Evolutionary conservation across 2,113 vertebrate genomes (phyloP).

Genomic region (Lathamus discolor): DNA sequence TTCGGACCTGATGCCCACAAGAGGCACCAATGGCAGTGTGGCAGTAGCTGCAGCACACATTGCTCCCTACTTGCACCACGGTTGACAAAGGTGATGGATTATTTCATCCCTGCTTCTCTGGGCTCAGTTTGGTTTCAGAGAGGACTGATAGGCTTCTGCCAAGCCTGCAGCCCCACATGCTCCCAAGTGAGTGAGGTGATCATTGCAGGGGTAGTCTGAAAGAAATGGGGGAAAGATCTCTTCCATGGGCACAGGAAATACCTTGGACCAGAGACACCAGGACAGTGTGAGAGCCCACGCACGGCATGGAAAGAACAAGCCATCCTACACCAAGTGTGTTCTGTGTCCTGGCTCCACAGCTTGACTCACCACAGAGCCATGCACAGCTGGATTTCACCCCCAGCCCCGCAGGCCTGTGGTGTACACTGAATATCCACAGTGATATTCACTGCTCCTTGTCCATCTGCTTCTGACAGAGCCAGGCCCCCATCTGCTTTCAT

Average conservation of each 20-base stretch:
- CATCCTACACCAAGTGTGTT: not conserved
- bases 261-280: not conserved
- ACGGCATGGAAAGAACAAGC: not conserved
- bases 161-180: not conserved
- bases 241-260: not conserved
- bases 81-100: not conserved
- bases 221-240: not conserved
- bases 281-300: not conserved
- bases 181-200: not conserved
- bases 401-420: not conserved
- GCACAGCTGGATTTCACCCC: constrained; percentile 1
- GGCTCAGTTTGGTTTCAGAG: not conserved
- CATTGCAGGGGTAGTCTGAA: not conserved
- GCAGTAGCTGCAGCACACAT: not conserved
- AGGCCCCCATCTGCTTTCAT: not conserved
- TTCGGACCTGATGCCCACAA: not conserved
- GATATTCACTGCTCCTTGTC: not conserved
- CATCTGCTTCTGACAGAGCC: not conserved
- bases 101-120: not conserved
- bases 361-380: constrained; percentile 26
- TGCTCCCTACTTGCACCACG: not conserved
- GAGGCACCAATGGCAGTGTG: not conserved
- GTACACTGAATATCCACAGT: not conserved
- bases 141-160: not conserved
- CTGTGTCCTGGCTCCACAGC: not conserved